These are phyloP conservation scores for Chlorodrepanis virens DNA, from an alignment of 2,113 vertebrate species.

Conservation along the genomic window DNA sequence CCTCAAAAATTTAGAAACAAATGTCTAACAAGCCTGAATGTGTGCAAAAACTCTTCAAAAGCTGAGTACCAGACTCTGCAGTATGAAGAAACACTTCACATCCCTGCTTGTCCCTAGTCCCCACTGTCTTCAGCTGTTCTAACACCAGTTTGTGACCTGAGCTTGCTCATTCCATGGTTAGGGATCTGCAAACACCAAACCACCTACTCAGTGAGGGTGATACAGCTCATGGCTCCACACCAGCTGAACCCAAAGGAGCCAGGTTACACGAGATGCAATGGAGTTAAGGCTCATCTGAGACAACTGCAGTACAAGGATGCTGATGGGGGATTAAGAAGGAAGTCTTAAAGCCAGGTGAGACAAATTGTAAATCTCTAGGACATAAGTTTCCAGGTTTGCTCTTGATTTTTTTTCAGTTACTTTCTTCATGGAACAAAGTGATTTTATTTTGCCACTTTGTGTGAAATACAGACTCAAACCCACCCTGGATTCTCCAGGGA, in stretches of 20 bases:
- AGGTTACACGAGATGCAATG: fast-evolving
- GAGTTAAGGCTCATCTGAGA: not conserved
- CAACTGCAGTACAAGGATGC: not conserved
- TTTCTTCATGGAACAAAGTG: not conserved
- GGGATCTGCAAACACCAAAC: not conserved
- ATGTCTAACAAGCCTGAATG: not conserved
- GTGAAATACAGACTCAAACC: not conserved
- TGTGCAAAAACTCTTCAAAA: not conserved
- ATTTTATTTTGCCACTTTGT: not conserved
- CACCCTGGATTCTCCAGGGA: not conserved
- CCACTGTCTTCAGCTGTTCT: not conserved
- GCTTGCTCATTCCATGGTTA: not conserved
- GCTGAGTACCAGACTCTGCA: not conserved
- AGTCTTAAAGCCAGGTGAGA: not conserved
- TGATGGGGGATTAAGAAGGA: not conserved
- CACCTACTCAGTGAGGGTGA: not conserved
- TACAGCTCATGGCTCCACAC: not conserved
- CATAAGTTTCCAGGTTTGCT: not conserved
- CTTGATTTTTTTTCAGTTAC: not conserved
- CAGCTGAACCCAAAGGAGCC: not conserved
- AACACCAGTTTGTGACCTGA: not conserved
- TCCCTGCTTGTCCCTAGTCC: not conserved
- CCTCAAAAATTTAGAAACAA: not conserved
- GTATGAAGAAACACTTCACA: not conserved
- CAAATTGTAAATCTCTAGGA: not conserved